A percentile compares a stretch with the other conserved stretches of the same genome.
Evolutionary conservation across 1,140 invertebrate genomes (phyloP).

Genomic region (Cecropterus lyciades): DNA sequence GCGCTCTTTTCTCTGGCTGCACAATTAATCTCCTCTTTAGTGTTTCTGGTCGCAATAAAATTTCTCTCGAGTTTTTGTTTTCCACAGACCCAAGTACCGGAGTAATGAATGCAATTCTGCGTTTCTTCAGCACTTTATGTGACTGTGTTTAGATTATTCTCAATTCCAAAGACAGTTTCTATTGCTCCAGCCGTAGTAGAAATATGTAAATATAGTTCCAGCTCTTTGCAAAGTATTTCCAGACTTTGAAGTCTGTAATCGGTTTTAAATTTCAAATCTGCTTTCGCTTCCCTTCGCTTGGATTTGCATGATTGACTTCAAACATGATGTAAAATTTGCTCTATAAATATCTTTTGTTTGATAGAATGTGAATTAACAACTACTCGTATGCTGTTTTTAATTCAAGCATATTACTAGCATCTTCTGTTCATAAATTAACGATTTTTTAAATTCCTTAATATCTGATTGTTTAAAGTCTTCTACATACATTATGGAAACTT

Average conservation of each 20-base stretch:
- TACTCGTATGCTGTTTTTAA: no score
- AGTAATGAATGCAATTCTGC: constrained; percentile 28
- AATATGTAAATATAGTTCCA: constrained; percentile 30
- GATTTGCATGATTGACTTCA: constrained; percentile 23
- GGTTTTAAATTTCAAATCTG: constrained; percentile 36
- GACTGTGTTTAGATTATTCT: constrained; percentile 14
- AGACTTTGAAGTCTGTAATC: constrained; percentile 30
- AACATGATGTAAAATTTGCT: not conserved
- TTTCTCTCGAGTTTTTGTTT: constrained; percentile 26
- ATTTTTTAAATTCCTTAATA: no score
- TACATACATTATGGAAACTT: no score
- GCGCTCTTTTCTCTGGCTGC: constrained; percentile 21
- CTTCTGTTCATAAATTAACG: no score
- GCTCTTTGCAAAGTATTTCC: constrained; percentile 25
- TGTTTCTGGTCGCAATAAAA: constrained; percentile 31
- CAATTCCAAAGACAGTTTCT: constrained; percentile 11
- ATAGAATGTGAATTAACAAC: no score
- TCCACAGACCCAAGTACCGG: constrained; percentile 17
- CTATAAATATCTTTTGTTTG: no score
- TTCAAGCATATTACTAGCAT: no score
- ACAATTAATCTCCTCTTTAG: constrained; percentile 29
- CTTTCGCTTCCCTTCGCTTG: constrained; percentile 15
- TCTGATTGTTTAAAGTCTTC: no score
- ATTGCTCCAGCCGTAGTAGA: not conserved
- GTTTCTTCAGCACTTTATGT: constrained; percentile 2